These are phyloP conservation scores for Metacarcinus magister DNA, from an alignment of 2,888 invertebrate genomes.

Conservation along the genomic window DNA sequence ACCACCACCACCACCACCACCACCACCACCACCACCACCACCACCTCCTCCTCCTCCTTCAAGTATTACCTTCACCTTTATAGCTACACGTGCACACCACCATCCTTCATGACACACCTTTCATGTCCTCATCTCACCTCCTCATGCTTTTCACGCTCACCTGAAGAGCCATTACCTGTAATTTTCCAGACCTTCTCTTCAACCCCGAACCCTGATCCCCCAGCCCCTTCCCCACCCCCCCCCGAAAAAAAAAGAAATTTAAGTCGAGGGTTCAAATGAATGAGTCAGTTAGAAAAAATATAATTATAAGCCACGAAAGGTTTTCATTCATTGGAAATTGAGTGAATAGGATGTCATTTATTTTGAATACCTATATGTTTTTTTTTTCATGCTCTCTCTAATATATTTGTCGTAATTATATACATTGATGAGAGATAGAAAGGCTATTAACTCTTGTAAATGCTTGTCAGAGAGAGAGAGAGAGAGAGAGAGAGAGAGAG, in stretches of 20 bases:
- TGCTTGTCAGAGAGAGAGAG: neutral
- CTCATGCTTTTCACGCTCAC: neutral
- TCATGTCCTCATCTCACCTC: no score
- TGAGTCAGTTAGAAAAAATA: neutral
- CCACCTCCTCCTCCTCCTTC: no score
- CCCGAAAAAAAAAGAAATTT: neutral
- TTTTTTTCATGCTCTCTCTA: neutral
- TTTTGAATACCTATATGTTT: neutral
- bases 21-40: no score
- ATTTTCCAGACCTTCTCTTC: neutral
- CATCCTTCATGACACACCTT: no score
- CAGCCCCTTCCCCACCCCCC: no score
- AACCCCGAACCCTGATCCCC: no score
- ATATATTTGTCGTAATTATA: neutral
- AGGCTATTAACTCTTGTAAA: neutral
- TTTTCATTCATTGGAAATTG: neutral
- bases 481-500: slow-evolving; percentile 10
- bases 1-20: no score
- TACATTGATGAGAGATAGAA: neutral
- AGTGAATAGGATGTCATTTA: neutral
- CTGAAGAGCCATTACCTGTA: neutral
- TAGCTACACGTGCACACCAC: no score
- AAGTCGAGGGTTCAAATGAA: neutral
- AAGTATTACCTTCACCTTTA: no score
- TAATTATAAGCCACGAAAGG: neutral